Percentiles rank a stretch among this genome's conserved stretches.
Conservation (phyloP, 2,797 vertebrate genomes). For the Todus mexicanus region DNA sequence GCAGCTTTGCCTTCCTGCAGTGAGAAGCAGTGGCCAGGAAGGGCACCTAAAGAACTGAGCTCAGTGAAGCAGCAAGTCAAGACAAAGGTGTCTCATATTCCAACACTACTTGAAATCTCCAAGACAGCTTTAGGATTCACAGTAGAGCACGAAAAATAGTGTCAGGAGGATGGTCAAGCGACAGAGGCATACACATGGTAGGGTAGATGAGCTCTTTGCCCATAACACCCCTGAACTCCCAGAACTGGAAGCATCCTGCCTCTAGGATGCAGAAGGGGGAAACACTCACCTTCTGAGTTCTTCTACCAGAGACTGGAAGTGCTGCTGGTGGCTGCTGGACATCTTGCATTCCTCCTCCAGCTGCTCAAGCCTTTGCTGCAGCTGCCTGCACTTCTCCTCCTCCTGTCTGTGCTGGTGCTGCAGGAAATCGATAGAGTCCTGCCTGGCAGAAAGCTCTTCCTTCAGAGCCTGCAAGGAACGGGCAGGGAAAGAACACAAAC, state of each 20-base stretch:
- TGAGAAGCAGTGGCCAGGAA: background rate
- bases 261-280: background rate
- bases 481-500: background rate
- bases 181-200: background rate
- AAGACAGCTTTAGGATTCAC: background rate
- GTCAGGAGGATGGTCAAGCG: background rate
- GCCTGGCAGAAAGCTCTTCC: constrained; percentile 68
- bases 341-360: constrained; percentile 62
- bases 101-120: background rate
- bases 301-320: constrained; percentile 69
- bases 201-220: background rate
- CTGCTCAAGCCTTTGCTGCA: constrained; percentile 71
- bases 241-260: background rate
- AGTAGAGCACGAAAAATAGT: background rate
- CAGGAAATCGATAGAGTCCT: constrained; percentile 66
- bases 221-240: background rate
- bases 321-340: constrained; percentile 52
- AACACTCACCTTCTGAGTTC: constrained; percentile 64
- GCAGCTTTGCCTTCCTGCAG: background rate
- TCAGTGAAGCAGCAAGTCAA: rapidly evolving
- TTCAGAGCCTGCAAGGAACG: constrained; percentile 48
- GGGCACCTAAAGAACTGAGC: background rate
- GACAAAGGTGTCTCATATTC: background rate
- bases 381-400: constrained; percentile 69
- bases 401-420: constrained; percentile 74